A percentile compares a stretch with the other conserved stretches of the same genome.
These are phyloP conservation scores for Balanococcus diminutus DNA, from an alignment of 2,888 invertebrate genomes.

Conservation along the genomic window DNA sequence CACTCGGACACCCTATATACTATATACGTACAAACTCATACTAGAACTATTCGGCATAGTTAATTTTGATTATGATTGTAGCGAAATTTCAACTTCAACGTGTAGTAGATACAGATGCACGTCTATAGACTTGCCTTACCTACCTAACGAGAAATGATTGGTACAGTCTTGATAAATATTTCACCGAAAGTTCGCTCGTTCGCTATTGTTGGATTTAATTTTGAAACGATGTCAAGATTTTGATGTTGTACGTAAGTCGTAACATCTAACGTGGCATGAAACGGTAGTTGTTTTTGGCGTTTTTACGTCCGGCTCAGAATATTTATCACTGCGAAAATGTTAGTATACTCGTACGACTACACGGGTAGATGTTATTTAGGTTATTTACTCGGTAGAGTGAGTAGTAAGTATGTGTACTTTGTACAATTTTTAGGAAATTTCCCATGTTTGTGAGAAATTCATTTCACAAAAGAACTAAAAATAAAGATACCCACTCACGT, in stretches of 20 bases:
- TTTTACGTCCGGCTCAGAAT: neutral
- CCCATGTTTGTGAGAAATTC: neutral
- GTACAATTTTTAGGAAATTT: no score
- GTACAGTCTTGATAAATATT: neutral
- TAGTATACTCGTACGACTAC: no score
- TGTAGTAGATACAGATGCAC: neutral
- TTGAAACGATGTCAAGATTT: neutral
- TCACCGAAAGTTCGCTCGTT: neutral
- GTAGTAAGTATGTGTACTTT: neutral
- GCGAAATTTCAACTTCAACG: neutral
- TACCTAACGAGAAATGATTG: neutral
- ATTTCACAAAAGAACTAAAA: neutral
- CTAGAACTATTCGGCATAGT: no score
- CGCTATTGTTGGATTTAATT: neutral
- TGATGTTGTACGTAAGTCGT: neutral
- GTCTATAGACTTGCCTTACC: neutral
- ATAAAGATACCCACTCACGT: no score
- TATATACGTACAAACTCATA: no score
- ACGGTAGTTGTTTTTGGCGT: constrained; percentile 21
- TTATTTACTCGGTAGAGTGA: neutral
- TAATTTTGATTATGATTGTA: neutral
- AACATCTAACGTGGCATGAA: neutral
- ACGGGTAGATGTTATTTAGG: neutral
- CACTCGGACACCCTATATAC: no score
- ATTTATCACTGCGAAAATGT: neutral